phyloP scores from a whole-genome alignment of 2,888 invertebrate genomes.

The Tanypteryx hageni region DNA sequence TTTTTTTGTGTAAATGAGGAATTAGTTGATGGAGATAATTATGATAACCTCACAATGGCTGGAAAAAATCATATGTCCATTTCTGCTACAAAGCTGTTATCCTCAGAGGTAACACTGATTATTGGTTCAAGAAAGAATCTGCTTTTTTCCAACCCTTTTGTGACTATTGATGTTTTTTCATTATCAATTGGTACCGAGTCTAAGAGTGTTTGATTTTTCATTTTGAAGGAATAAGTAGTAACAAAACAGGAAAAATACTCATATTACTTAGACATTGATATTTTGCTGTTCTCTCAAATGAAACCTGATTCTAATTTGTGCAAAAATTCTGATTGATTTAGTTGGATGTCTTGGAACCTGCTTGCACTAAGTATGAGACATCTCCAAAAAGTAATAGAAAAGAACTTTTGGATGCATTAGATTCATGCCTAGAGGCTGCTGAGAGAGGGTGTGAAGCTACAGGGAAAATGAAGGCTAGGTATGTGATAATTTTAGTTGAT shows the following conservation, averaged over 20 bases:
- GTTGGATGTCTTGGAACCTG: conserved; percentile 48
- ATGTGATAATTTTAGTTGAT: conserved; percentile 46
- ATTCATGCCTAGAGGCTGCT: conserved; percentile 74
- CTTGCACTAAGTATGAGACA: conserved; percentile 11
- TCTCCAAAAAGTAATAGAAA: neutral
- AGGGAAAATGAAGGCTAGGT: conserved; percentile 77
- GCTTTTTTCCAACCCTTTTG: neutral
- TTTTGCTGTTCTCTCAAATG: neutral
- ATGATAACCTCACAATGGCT: too few species aligned
- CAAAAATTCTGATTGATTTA: neutral
- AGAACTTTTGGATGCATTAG: conserved; percentile 70
- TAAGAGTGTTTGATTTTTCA: neutral
- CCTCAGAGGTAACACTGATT: neutral
- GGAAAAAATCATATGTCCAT: too few species aligned
- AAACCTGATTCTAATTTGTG: neutral
- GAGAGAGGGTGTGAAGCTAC: conserved; percentile 77
- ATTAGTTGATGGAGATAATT: too few species aligned
- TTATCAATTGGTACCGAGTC: neutral
- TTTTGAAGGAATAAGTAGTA: neutral
- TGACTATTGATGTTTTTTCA: neutral
- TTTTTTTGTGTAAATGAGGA: too few species aligned
- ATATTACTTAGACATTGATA: too few species aligned
- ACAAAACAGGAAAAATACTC: too few species aligned
- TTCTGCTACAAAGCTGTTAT: too few species aligned
- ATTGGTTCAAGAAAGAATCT: neutral